These are phyloP conservation scores for Formica selysi DNA, from an alignment of 1,140 invertebrate genomes.

Conservation along the genomic window DNA sequence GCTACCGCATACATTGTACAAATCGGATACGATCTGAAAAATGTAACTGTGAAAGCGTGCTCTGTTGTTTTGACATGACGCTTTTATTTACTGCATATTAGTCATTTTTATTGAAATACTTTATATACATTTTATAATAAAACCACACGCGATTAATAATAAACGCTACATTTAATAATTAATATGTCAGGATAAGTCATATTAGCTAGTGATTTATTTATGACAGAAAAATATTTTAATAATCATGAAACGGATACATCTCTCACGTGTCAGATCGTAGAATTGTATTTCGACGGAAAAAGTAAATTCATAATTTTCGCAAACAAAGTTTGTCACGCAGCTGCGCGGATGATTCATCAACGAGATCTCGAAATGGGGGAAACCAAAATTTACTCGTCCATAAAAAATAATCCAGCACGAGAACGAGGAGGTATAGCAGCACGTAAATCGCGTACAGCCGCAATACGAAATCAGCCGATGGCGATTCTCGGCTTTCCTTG, in stretches of 20 bases:
- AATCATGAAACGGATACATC: background rate
- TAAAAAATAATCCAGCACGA: conserved; percentile 78
- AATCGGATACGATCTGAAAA: conserved; percentile 50
- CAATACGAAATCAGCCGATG: conserved; percentile 66
- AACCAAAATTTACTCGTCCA: conserved; percentile 69
- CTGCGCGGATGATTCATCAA: background rate
- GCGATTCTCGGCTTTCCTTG: conserved; percentile 28
- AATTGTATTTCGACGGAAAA: background rate
- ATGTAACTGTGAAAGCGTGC: background rate
- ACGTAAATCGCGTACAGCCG: conserved; percentile 73
- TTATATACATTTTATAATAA: background rate
- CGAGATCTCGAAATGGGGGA: background rate
- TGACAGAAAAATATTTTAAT: background rate
- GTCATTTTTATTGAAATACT: background rate
- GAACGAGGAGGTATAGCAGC: conserved; percentile 68
- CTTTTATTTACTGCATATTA: conserved; percentile 1
- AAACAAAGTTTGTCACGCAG: background rate
- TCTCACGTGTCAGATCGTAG: background rate
- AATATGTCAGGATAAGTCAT: background rate
- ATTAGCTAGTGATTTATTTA: conserved; percentile 21
- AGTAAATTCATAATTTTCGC: background rate
- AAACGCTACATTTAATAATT: background rate
- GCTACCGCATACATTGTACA: conserved; percentile 31
- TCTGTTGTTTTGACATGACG: conserved; percentile 7
- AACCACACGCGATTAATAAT: background rate